Conservation (phyloP, 1,140 invertebrate genomes). For the Ips typographus region DNA sequence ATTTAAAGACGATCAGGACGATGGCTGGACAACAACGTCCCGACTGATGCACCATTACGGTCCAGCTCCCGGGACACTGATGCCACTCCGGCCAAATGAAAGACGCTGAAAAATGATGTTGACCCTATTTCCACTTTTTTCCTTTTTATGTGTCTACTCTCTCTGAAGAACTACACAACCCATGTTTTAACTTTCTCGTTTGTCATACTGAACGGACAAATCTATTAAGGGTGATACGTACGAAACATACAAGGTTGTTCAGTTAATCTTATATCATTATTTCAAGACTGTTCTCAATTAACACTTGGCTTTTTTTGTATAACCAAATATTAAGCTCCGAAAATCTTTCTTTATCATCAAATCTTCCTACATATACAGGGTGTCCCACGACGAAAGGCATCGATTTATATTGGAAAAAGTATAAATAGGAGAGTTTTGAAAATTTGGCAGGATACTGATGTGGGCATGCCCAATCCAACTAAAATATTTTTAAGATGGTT, state of each 20-base stretch:
- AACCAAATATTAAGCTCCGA: too few relatives aligned
- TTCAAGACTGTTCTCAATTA: too few relatives aligned
- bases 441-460: too few relatives aligned
- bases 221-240: background rate
- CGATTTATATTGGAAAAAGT: too few relatives aligned
- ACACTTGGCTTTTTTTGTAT: too few relatives aligned
- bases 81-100: conserved; percentile 15
- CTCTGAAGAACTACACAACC: background rate
- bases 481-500: too few relatives aligned
- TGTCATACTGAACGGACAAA: background rate
- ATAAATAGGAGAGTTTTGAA: too few relatives aligned
- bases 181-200: background rate
- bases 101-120: conserved; percentile 11
- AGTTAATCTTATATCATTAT: too few relatives aligned
- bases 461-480: too few relatives aligned
- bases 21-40: conserved; percentile 20
- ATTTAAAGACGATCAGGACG: conserved; percentile 28
- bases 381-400: too few relatives aligned
- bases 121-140: conserved; percentile 2
- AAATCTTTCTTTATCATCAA: too few relatives aligned
- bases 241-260: background rate
- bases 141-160: background rate
- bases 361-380: too few relatives aligned
- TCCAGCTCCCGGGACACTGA: background rate
- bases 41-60: conserved; percentile 19